Evolutionary conservation across 1,140 invertebrate genomes (phyloP).

Genomic region (Ceratoteleas bidentatus): DNA sequence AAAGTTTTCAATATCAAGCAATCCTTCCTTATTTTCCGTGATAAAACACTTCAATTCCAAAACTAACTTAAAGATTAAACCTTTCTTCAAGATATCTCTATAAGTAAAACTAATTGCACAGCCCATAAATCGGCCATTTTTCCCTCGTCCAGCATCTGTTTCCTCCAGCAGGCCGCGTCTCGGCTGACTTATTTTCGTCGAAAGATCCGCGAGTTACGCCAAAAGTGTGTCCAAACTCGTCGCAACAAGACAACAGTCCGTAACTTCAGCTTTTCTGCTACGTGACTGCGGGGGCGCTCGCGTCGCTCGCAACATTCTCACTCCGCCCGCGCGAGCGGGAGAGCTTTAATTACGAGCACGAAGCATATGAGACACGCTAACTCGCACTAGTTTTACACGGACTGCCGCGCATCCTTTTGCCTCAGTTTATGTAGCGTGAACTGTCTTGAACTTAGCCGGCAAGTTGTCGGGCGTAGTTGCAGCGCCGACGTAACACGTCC

Average conservation of each 20-base stretch:
- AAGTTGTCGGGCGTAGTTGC: constrained; percentile 32
- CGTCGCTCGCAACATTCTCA: constrained; percentile 9
- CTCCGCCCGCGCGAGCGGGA: constrained; percentile 1
- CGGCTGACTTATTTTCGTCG: too few species aligned
- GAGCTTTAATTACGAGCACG: constrained; percentile 61
- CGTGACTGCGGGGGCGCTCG: neutral
- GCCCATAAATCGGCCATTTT: too few species aligned
- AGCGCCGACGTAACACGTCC: neutral
- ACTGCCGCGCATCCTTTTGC: constrained; percentile 57
- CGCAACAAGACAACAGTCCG: constrained; percentile 20
- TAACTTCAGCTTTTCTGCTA: constrained; percentile 21
- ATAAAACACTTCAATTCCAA: too few species aligned
- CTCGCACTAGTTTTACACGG: constrained; percentile 56
- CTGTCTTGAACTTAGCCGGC: constrained; percentile 49
- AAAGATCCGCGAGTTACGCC: too few species aligned
- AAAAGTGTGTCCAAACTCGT: constrained; percentile 6
- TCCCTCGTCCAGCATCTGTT: too few species aligned
- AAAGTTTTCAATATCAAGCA: too few species aligned
- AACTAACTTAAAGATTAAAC: too few species aligned
- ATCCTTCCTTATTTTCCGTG: too few species aligned
- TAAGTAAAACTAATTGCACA: too few species aligned
- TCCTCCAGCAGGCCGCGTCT: too few species aligned
- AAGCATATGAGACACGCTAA: constrained; percentile 64
- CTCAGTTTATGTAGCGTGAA: constrained; percentile 60
- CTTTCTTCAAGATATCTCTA: too few species aligned